Evolutionary conservation across 2,888 invertebrate species (phyloP), one percentile per base, ranked within the genome.

Genomic region (Lordiphosa andalusiaca): DNA sequence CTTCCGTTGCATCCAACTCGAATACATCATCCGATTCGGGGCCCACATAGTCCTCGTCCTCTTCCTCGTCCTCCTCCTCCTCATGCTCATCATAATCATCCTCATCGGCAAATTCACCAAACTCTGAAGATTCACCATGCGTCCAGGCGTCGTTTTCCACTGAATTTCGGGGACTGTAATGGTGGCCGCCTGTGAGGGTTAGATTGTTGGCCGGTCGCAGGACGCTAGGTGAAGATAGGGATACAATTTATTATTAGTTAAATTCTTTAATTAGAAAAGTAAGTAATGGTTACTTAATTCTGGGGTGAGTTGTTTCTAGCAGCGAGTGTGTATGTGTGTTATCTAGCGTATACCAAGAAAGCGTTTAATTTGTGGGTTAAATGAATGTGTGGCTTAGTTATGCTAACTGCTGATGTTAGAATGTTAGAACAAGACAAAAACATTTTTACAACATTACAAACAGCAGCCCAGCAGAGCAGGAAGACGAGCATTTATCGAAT

Each of bases 81-180:
- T 57, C 62, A 5, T 67, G 53, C n/a, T 61, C 67, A 49, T 73
- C 61, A 7, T 75, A 76, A n/a, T 83, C 70, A 37, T 83, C 71
- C 42, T 75, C 82, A 10, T 75, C 75, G 25, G 71, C 57, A 63
- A 78, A 83, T 35, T 84, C 84, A 10, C 83, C 80, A 47, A 53
- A 78, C 42, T 80, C 80, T 0, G 85, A 84, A 13, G 80, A 84
- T 25, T 81, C 80, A 81, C 80, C 80, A 84, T 78, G 85, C 85
- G 59, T 81, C 80, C 80, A 81, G 46, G 69, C 80, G 69, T 78
- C 85, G 75, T 73, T 67, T 71, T 81, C 85, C 85, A 81, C 60
- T 49, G 85, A 81, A 60, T 84, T 84, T 78, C 80, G 66, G 48
- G 80, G 83, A 53, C 80, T 81, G 80, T 81, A 81, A 35, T 60